Evolutionary conservation across 2,888 invertebrate genomes (phyloP), one percentile per base, ranked within the genome.

Genomic region (Anarsia innoxiella): DNA sequence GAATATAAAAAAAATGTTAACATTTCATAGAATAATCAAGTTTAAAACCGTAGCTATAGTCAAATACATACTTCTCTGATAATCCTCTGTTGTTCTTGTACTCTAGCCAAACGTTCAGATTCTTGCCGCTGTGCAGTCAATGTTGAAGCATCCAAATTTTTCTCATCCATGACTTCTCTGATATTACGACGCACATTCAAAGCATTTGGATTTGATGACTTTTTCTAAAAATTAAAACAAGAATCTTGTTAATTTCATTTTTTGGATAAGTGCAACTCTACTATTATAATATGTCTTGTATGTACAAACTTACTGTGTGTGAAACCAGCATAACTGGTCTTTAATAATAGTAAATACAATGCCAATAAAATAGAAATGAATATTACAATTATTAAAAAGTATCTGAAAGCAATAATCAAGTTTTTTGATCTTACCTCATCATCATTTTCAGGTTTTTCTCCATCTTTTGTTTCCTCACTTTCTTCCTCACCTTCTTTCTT

Each of bases 161-260:
- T 94, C 59, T 96, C 96, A 61, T 94, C 93, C 90, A 97, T 92
- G 5, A 97, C 96, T 78, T 97, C 96, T 39, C 97, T 89, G 52
- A 96, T 96, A 63, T 96, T 96, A 44, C 93, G 88, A 26, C 96
- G 86, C 61, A 95, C 88, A 69, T 92, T 93, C 10, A 88, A 57
- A 49, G 86, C 76, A 59, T 68, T 80, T 8, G 70, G 45, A 43
- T 79, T 83, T 4, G 49, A 23, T 35, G 59, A 48, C 46, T 85
- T 79, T 56, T 83, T 87, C 79, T 86, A 65, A 6, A 73, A 76
- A 9, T n/a, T 3, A 3, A 25, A n/a, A n/a, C n/a, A n/a, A n/a
- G n/a, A n/a, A n/a, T n/a, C n/a, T n/a, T n/a, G n/a, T n/a, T n/a
- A n/a, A n/a, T n/a, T n/a, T n/a, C n/a, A n/a, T n/a, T n/a, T n/a